Conservation (phyloP, 2,113 vertebrate genomes). For the Amblyornis subalaris region DNA sequence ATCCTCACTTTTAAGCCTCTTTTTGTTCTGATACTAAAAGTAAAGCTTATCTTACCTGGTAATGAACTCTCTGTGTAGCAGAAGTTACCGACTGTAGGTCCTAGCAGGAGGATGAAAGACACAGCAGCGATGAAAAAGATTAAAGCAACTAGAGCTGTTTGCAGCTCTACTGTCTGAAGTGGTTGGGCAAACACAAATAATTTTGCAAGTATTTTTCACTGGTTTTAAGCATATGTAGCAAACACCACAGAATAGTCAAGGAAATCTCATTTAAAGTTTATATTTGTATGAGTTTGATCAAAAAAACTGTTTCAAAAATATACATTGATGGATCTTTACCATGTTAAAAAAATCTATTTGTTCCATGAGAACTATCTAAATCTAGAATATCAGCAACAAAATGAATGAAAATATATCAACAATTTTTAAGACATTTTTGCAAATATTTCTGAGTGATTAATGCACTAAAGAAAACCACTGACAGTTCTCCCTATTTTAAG, state of each 20-base stretch:
- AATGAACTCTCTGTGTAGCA: constrained; percentile 88
- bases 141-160: not conserved
- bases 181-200: not conserved
- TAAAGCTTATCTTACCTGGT: constrained; percentile 81
- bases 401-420: not conserved
- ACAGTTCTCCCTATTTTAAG: not conserved
- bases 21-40: not conserved
- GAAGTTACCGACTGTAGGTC: constrained; percentile 75
- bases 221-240: not conserved
- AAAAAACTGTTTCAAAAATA: not conserved
- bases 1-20: not conserved
- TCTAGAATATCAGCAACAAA: not conserved
- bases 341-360: not conserved
- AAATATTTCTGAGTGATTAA: not conserved
- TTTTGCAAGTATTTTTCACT: not conserved
- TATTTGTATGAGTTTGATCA: not conserved
- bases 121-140: not conserved
- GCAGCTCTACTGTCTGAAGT: not conserved
- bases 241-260: not conserved
- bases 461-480: not conserved
- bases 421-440: not conserved
- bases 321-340: not conserved
- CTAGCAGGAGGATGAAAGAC: constrained; percentile 50
- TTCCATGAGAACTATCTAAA: not conserved
- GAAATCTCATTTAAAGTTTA: not conserved